Evolutionary conservation across 2,113 vertebrate genomes (phyloP).

Genomic region (Megaceryle torquata): DNA sequence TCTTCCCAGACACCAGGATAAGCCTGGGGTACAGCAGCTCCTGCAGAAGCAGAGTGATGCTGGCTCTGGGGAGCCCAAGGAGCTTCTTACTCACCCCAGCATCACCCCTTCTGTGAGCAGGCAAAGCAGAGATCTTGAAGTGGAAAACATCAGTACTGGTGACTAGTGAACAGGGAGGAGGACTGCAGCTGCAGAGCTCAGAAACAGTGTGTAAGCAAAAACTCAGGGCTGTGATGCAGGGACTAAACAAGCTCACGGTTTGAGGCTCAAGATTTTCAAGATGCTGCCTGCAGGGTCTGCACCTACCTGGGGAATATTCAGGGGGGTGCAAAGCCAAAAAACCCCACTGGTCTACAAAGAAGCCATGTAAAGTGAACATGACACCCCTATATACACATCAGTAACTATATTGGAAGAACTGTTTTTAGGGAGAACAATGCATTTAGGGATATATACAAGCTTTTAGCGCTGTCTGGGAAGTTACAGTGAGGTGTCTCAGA

Average conservation of each 20-base stretch:
- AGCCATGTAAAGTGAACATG: background rate
- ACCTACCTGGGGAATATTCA: background rate
- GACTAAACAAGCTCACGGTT: background rate
- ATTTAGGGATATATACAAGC: background rate
- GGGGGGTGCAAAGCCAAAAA: background rate
- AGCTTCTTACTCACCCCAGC: background rate
- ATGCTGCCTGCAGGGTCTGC: background rate
- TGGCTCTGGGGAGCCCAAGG: background rate
- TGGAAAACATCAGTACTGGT: background rate
- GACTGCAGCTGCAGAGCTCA: slow-evolving; percentile 48
- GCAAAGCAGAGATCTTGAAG: slow-evolving; percentile 19
- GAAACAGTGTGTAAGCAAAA: slow-evolving; percentile 34
- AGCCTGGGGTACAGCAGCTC: background rate
- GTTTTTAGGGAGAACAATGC: background rate
- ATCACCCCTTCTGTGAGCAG: background rate
- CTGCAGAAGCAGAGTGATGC: background rate
- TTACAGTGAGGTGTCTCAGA: background rate
- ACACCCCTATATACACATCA: rapidly evolving
- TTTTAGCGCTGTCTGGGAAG: background rate
- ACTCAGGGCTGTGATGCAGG: background rate
- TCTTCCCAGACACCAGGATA: background rate
- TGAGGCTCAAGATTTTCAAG: background rate
- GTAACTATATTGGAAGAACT: background rate
- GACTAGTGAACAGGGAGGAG: slow-evolving; percentile 1
- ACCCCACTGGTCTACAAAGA: background rate